Percentiles rank a stretch among this genome's conserved stretches.
Evolutionary conservation across 2,797 vertebrate genomes (phyloP).

Genomic region (Coregonus sp.): DNA sequence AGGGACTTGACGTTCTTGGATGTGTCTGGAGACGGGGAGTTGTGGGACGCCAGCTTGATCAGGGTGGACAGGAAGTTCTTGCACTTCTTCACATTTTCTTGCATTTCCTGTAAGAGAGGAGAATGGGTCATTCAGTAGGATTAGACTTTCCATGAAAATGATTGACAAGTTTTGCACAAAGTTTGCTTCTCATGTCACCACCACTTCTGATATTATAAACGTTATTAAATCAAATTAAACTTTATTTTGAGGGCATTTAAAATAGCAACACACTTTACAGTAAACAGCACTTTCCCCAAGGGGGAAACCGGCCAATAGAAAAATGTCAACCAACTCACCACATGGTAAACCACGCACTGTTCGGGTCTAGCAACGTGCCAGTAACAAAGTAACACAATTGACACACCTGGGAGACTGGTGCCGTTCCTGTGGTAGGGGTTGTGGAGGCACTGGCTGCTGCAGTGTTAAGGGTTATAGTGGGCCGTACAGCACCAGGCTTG

Average conservation of each 20-base stretch:
- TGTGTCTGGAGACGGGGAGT: conserved; percentile 83
- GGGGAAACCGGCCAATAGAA: not conserved
- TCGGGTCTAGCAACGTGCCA: not conserved
- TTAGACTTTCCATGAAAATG: too few species aligned
- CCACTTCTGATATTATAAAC: not conserved
- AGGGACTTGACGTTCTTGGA: conserved; percentile 87
- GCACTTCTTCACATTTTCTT: conserved; percentile 90
- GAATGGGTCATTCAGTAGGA: not conserved
- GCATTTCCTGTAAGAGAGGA: conserved; percentile 79
- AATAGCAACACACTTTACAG: not conserved
- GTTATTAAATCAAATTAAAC: not conserved
- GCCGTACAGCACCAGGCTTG: conserved; percentile 34
- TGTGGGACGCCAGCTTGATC: conserved; percentile 88
- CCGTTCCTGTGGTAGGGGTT: conserved; percentile 60
- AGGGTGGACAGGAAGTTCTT: conserved; percentile 88
- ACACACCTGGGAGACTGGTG: conserved; percentile 77
- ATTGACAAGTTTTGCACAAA: too few species aligned
- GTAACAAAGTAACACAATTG: not conserved
- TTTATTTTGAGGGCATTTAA: not conserved
- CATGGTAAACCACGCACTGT: not conserved
- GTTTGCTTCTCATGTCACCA: not conserved
- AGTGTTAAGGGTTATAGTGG: conserved; percentile 14
- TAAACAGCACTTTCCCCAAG: not conserved
- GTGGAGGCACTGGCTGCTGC: conserved; percentile 36
- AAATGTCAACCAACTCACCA: not conserved